Base-by-base conservation (phyloP, 1,140 invertebrate genomes). In the Brachionus rubens region DNA sequence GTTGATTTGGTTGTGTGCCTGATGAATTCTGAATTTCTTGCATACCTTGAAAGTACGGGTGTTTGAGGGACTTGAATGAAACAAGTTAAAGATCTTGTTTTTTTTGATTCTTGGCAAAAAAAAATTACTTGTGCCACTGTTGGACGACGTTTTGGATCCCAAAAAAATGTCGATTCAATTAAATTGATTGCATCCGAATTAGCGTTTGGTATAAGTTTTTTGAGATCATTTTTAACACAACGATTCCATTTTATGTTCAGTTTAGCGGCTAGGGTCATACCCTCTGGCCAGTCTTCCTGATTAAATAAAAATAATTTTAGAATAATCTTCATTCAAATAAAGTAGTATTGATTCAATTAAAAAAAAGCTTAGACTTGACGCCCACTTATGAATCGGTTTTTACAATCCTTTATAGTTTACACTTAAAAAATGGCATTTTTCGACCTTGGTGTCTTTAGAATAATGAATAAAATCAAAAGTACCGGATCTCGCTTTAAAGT, bases 211-310 rank as follows among this genome's bases (percentile, higher is more conserved):
- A 99, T 91, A 9, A 96, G 85, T 54, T 90, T 88, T 72, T 88
- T 87, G 24, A 99, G 85, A 10, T 91, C 89, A 19, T 92, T 91
- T 80, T 89, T 88, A 0, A 87, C 87, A 80, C 92, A 91, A 24
- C 72, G 28, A 59, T 81, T 82, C 86, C 98, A 99, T 77, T 92
- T 91, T 81, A 99, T 98, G 80, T 98, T 96, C 88, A 99, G 94
- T 43, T 90, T 90, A 2, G 91, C 88, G 0, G 96, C 95, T 54
- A 99, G 86, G 77, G 92, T 89, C 83, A 92, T 93, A 1, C 95
- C 96, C 80, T 99, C 96, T 0, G 92, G 89, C 96, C 96, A 99
- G 75, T 96, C 91, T 77, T 89, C 89, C 89, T 94, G 83, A 12
- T 85, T 82, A 54, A 54, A 16, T 19, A 41, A 56, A 30, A n/a